Conservation (phyloP, 2,888 invertebrate species). For the Drosophila phalerata region DNA sequence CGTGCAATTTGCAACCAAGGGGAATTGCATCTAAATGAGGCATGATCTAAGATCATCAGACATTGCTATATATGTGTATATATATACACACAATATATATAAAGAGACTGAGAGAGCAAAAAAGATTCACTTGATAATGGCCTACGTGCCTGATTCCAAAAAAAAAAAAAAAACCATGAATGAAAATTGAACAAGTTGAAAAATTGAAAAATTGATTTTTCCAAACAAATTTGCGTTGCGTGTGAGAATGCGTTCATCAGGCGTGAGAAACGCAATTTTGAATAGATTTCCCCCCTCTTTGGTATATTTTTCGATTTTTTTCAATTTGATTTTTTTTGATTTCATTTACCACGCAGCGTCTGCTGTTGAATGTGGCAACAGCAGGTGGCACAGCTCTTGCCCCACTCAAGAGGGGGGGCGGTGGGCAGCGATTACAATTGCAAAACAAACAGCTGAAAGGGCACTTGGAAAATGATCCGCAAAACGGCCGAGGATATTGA, state of each 20-base stretch:
- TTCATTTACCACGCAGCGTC: slow-evolving; percentile 41
- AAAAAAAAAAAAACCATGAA: background rate
- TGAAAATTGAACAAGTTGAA: slow-evolving; percentile 5
- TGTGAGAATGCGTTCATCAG: slow-evolving; percentile 48
- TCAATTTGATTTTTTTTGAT: slow-evolving; percentile 23
- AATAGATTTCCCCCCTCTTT: slow-evolving; percentile 7
- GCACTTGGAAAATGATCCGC: slow-evolving; percentile 25
- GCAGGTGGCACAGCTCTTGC: slow-evolving; percentile 49
- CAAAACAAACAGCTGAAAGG: slow-evolving; percentile 43
- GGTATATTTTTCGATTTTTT: background rate
- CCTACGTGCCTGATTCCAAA: slow-evolving; percentile 15
- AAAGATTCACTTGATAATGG: slow-evolving; percentile 13
- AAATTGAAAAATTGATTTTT: slow-evolving; percentile 51
- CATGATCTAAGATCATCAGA: slow-evolving; percentile 46
- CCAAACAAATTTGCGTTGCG: slow-evolving; percentile 53
- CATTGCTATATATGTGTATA: background rate
- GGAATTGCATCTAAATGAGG: slow-evolving; percentile 52
- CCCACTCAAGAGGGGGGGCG: background rate
- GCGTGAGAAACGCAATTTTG: slow-evolving; percentile 73
- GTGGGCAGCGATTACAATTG: slow-evolving; percentile 46
- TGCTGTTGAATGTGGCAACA: slow-evolving; percentile 5
- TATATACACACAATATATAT: background rate
- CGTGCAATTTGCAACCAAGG: slow-evolving; percentile 27
- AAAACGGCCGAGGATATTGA: slow-evolving; percentile 3
- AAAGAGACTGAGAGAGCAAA: background rate